Base-by-base conservation (phyloP, 2,888 invertebrate species). In the Pediacus dermestoides region DNA sequence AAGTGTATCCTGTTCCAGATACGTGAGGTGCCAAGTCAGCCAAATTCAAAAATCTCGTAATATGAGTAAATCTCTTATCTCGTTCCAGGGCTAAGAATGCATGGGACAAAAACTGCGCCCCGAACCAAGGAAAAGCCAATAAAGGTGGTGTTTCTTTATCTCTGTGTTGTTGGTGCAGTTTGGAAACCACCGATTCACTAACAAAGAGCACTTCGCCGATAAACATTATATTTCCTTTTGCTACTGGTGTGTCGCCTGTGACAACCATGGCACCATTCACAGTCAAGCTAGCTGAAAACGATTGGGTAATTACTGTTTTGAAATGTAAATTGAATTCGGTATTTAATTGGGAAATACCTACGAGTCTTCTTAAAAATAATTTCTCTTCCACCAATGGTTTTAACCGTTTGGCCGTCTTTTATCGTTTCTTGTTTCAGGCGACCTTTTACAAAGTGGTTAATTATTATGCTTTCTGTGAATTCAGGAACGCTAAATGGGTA, bases 401-500 rank as follows among this genome's bases (percentile, higher is more conserved):
- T 73, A 26, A 75, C 70, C 36, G 68, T 61, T 56, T 74, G 72
- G 49, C 75, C 75, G 51, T 76, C 73, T 56, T 71, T 72, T 33
- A 80, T 71, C 39, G 72, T 71, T 34, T 74, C 70, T 57, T 78
- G 75, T 46, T 74, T 73, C 36, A 78, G 61, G 50, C 75, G 72
- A 38, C 75, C 76, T 56, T 72, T 72, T 32, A 80, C 66, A 58
- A 80, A 78, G 57, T 80, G 80, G 63, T 79, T 80, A 47, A 75
- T 70, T 53, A 80, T 72, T 37, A 79, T 70, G 56, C 70, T 74
- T 58, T 78, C 78, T 8, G 79, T 78, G 60, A 80, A 80, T 56
- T 80, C 78, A 22, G 77, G 76, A 32, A 80, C 80, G 52, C 78
- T 77, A 60, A 81, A 81, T 2, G 80, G 80, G 63, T 80, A 80